phyloP scores from a whole-genome alignment of 2,888 invertebrate species.

The Cosmia trapezina region DNA sequence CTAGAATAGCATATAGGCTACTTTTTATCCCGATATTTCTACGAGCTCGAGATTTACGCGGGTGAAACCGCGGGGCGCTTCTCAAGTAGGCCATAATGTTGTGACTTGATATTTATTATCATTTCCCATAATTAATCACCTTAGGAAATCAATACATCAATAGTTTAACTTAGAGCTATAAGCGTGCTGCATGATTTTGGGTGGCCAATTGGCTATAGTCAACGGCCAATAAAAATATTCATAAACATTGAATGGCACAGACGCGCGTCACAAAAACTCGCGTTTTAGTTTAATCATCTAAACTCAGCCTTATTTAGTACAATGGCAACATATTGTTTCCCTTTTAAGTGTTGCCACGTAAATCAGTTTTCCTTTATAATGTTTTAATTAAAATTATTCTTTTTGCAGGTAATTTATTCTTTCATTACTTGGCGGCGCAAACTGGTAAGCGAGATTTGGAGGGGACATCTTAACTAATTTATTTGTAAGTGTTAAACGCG shows the following conservation, averaged over 20 bases:
- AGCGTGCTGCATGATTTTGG: neutral
- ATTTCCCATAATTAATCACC: neutral
- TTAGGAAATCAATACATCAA: neutral
- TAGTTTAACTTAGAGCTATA: neutral
- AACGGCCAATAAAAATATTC: neutral
- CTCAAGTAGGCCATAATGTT: neutral
- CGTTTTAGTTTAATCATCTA: neutral
- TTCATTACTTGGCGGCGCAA: slow-evolving; percentile 29
- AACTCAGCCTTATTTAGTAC: slow-evolving; percentile 24
- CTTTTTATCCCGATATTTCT: too few relatives aligned
- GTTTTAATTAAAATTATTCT: slow-evolving; percentile 33
- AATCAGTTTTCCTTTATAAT: slow-evolving; percentile 17
- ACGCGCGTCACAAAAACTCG: slow-evolving; percentile 3
- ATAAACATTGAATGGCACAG: neutral
- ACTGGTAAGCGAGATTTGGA: slow-evolving; percentile 37
- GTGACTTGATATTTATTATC: neutral
- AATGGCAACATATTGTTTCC: slow-evolving; percentile 18
- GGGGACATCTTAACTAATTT: neutral
- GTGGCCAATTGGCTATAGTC: neutral
- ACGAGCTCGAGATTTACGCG: too few relatives aligned
- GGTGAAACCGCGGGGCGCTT: too few relatives aligned
- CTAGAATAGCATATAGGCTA: too few relatives aligned
- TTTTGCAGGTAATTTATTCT: slow-evolving; percentile 57
- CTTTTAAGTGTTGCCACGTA: slow-evolving; percentile 22
- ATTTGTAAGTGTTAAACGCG: neutral